These are phyloP conservation scores for Ptychoptera albimana DNA, from an alignment of 2,888 invertebrate genomes.

Conservation along the genomic window DNA sequence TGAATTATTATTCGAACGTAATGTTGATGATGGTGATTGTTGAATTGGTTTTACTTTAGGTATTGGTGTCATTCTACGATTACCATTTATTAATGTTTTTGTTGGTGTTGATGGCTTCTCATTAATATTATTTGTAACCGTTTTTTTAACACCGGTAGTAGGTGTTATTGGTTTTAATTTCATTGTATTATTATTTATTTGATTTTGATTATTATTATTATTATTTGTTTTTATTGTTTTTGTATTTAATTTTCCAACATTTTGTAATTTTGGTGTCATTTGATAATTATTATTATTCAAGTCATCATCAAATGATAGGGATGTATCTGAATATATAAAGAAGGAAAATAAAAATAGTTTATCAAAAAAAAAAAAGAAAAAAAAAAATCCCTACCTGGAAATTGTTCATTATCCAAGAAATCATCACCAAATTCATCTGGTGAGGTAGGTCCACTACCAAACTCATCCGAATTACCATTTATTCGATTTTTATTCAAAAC, in stretches of 20 bases:
- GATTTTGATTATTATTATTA: slow-evolving; percentile 7
- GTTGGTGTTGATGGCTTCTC: background rate
- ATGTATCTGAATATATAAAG: slow-evolving; percentile 3
- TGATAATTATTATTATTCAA: slow-evolving; percentile 1
- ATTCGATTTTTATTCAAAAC: background rate
- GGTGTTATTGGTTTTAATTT: slow-evolving; percentile 21
- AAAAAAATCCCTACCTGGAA: slow-evolving; percentile 12
- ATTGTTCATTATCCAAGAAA: slow-evolving; percentile 15
- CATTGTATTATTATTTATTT: slow-evolving; percentile 10
- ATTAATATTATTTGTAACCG: background rate
- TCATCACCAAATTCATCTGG: slow-evolving; percentile 10
- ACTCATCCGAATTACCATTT: slow-evolving; percentile 4
- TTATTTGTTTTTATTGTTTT: slow-evolving; percentile 5
- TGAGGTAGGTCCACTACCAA: background rate
- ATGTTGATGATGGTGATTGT: background rate
- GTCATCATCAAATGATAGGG: slow-evolving; percentile 3
- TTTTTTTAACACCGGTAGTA: slow-evolving; percentile 3
- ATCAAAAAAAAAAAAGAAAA: background rate
- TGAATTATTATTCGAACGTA: background rate
- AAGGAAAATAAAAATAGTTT: background rate
- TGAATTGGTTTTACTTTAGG: background rate
- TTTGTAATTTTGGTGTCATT: slow-evolving; percentile 2
- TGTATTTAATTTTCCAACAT: slow-evolving; percentile 5
- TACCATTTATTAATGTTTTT: slow-evolving; percentile 1
- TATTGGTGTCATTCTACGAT: background rate